A percentile compares a stretch with the other conserved stretches of the same genome.
Evolutionary conservation across 2,113 vertebrate genomes (phyloP).

Genomic region (Chamaea fasciata): DNA sequence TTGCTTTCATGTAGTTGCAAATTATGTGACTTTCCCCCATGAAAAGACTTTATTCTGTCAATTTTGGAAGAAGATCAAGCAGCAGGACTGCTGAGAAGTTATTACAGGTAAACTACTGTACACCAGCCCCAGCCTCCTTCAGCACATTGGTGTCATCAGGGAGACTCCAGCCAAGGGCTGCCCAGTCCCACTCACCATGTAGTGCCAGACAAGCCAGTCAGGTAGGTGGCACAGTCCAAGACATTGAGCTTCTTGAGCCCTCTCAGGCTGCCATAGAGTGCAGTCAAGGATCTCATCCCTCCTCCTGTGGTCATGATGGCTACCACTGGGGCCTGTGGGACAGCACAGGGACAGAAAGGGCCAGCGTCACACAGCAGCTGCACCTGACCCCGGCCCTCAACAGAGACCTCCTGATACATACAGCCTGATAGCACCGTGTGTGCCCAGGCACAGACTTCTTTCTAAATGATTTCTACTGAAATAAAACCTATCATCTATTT

Average conservation of each 20-base stretch:
- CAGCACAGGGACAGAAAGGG: background rate
- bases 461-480: background rate
- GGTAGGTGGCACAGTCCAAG: slow-evolving; percentile 78
- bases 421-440: accelerated
- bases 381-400: background rate
- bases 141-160: accelerated
- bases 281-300: slow-evolving; percentile 80
- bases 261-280: slow-evolving; percentile 76
- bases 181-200: slow-evolving; percentile 77
- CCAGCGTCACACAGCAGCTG: accelerated
- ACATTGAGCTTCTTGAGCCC: slow-evolving; percentile 78
- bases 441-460: background rate
- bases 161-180: background rate
- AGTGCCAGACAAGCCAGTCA: slow-evolving; percentile 84
- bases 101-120: background rate
- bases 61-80: background rate
- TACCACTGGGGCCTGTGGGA: slow-evolving; percentile 74
- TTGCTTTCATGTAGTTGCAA: background rate
- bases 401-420: background rate
- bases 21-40: background rate
- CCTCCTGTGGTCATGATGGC: slow-evolving; percentile 86
- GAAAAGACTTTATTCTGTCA: background rate
- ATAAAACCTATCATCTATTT: background rate
- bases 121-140: background rate
- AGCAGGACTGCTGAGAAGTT: background rate